Evolutionary conservation across 2,888 invertebrate genomes (phyloP).

Genomic region (Pocota personata): DNA sequence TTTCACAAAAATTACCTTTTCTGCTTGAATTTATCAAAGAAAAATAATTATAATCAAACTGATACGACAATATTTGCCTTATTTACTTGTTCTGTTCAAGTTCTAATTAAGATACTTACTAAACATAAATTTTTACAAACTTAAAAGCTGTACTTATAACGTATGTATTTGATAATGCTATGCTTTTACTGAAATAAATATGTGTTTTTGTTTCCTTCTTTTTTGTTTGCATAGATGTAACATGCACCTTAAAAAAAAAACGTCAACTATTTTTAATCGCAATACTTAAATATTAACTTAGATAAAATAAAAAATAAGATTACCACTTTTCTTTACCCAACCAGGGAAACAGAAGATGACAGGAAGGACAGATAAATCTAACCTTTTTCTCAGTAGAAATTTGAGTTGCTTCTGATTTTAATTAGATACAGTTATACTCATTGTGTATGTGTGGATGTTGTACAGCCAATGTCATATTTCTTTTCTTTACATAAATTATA

Average conservation of each 20-base stretch:
- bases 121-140: constrained; percentile 21
- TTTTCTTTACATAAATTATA: constrained; percentile 45
- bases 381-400: neutral
- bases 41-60: constrained; percentile 12
- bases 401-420: neutral
- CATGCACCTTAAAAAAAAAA: constrained; percentile 55
- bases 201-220: neutral
- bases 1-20: neutral
- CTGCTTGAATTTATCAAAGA: constrained; percentile 11
- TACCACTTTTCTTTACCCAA: constrained; percentile 45
- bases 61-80: constrained; percentile 2
- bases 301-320: constrained; percentile 30
- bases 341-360: constrained; percentile 14
- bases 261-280: constrained; percentile 53
- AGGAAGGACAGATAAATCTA: constrained; percentile 21
- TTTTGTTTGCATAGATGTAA: constrained; percentile 3
- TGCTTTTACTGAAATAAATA: constrained; percentile 48
- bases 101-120: constrained; percentile 15
- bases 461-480: constrained; percentile 45
- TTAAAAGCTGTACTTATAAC: constrained; percentile 21
- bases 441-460: constrained; percentile 35
- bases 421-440: constrained; percentile 8
- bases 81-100: neutral
- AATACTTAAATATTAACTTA: constrained; percentile 46
- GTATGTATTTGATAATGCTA: constrained; percentile 18